Percentiles rank a stretch among this genome's conserved stretches.
These are phyloP conservation scores for Chloroceryle amazona DNA, from an alignment of 2,797 vertebrate genomes.

Conservation along the genomic window DNA sequence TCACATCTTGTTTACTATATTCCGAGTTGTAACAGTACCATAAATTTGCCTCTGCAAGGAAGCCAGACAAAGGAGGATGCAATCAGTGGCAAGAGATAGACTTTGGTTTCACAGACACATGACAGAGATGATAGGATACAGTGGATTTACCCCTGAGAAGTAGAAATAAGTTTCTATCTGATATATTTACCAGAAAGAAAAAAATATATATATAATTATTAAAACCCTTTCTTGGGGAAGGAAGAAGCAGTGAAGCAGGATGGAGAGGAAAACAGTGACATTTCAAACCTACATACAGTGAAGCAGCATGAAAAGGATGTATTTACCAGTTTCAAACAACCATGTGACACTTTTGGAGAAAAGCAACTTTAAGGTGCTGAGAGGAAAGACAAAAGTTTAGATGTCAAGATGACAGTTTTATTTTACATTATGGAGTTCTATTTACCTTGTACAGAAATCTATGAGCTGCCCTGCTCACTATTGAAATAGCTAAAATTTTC, in stretches of 20 bases:
- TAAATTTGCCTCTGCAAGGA: not conserved
- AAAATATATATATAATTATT: too few relatives aligned
- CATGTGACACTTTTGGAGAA: not conserved
- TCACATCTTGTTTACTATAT: not conserved
- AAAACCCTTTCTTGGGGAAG: not conserved
- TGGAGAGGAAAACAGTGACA: not conserved
- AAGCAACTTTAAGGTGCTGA: not conserved
- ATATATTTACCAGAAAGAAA: not conserved
- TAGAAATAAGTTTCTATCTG: not conserved
- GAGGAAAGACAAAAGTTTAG: not conserved
- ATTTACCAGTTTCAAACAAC: not conserved
- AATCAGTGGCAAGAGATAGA: not conserved
- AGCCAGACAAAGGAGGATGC: not conserved
- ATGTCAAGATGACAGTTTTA: not conserved
- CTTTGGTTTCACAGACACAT: not conserved
- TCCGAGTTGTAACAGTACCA: not conserved
- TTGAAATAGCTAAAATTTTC: not conserved
- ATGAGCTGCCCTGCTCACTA: not conserved
- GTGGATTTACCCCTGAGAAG: not conserved
- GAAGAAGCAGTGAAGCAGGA: not conserved
- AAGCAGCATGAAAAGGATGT: not conserved
- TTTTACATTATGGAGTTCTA: not conserved
- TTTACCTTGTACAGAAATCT: not conserved
- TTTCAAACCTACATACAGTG: not conserved
- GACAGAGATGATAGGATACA: not conserved